Conservation (phyloP, 2,113 vertebrate species). For the Oophaga pumilio region DNA sequence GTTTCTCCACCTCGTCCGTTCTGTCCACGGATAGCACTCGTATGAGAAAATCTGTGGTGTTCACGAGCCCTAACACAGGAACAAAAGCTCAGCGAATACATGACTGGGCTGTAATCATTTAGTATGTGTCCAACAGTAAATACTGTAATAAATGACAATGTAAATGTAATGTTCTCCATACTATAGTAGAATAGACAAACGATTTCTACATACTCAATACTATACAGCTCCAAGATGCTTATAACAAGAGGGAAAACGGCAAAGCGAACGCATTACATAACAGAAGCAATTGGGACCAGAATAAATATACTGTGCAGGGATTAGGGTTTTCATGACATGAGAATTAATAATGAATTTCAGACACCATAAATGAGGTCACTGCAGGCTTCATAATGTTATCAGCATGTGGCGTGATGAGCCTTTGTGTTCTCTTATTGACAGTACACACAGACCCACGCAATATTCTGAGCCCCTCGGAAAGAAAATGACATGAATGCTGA, state of each 20-base stretch:
- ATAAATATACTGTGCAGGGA: background rate
- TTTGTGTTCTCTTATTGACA: conserved; percentile 11
- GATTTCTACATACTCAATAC: background rate
- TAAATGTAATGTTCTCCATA: background rate
- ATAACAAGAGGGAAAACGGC: background rate
- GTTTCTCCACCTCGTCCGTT: no score
- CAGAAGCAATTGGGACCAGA: background rate
- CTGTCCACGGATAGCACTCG: no score
- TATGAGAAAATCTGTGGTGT: no score
- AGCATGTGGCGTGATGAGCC: background rate
- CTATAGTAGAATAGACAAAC: background rate
- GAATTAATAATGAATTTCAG: background rate
- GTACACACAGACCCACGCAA: background rate
- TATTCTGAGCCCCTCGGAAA: background rate
- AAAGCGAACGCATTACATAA: background rate
- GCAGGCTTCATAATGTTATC: conserved; percentile 7
- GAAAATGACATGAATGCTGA: conserved; percentile 25
- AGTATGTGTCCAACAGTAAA: background rate
- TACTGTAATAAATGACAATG: background rate
- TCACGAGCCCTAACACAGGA: no score
- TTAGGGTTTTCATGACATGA: background rate
- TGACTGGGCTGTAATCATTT: background rate
- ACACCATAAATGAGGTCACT: background rate
- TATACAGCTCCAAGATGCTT: background rate
- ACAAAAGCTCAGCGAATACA: no score